These are phyloP conservation scores for Rosalia funebris DNA, from an alignment of 2,888 invertebrate species.

Conservation along the genomic window DNA sequence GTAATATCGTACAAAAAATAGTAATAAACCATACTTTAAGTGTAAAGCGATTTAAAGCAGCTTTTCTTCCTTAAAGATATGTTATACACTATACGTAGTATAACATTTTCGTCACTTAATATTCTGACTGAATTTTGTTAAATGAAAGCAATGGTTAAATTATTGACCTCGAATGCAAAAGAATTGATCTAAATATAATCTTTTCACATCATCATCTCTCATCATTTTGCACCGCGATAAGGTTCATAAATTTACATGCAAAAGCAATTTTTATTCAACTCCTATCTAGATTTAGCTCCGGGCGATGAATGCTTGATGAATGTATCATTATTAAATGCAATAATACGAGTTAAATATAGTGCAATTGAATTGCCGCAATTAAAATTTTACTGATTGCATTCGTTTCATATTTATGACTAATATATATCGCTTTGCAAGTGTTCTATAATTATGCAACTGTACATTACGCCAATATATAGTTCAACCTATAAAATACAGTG, in stretches of 20 bases:
- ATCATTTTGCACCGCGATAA: slow-evolving; percentile 20
- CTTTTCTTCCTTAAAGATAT: too few species aligned
- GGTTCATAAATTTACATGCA: slow-evolving; percentile 11
- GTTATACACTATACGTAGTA: too few species aligned
- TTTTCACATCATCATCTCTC: slow-evolving; percentile 17
- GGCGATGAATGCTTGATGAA: slow-evolving; percentile 23
- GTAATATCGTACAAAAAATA: too few species aligned
- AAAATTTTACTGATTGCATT: slow-evolving; percentile 21
- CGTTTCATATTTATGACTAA: slow-evolving; percentile 28
- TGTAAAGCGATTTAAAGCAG: too few species aligned
- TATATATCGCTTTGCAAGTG: slow-evolving; percentile 17
- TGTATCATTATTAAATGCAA: slow-evolving; percentile 32
- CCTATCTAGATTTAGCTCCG: slow-evolving; percentile 15
- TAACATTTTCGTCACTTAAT: neutral
- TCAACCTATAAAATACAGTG: too few species aligned
- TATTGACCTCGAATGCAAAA: slow-evolving; percentile 11
- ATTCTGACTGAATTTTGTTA: neutral
- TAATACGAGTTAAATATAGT: slow-evolving; percentile 24
- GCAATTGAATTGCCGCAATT: slow-evolving; percentile 23
- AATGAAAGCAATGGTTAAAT: slow-evolving; percentile 1
- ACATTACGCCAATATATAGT: neutral
- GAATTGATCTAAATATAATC: slow-evolving; percentile 25
- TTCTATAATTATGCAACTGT: slow-evolving; percentile 26
- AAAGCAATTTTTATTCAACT: slow-evolving; percentile 18
- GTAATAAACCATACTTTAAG: too few species aligned